These are phyloP conservation scores for Monomorium pharaonis DNA, from an alignment of 1,140 invertebrate genomes.

Conservation along the genomic window DNA sequence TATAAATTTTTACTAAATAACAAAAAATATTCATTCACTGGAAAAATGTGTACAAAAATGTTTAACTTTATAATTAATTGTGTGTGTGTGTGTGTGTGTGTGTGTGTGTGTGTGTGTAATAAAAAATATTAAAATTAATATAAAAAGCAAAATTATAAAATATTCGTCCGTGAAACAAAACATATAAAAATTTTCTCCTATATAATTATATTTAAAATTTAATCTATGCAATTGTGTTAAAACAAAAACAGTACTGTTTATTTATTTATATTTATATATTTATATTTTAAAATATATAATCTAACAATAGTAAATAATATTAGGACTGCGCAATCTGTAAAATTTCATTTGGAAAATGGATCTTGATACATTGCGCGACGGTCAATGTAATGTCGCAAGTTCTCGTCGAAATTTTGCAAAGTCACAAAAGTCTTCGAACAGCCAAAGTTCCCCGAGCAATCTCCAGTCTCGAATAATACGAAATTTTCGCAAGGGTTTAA, in stretches of 20 bases:
- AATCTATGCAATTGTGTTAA: neutral
- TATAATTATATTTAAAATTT: constrained; percentile 6
- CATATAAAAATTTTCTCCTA: neutral
- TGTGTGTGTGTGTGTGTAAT: too few species aligned
- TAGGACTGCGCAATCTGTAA: neutral
- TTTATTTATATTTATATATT: neutral
- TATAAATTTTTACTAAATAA: neutral
- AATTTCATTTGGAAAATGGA: constrained; percentile 39
- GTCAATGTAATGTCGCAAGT: constrained; percentile 18
- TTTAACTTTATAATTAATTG: neutral
- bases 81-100: too few species aligned
- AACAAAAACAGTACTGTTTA: neutral
- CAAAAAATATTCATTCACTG: neutral
- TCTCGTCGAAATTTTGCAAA: neutral
- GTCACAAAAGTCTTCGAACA: constrained; percentile 4
- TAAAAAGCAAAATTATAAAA: neutral
- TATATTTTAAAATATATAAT: neutral
- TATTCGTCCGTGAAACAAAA: neutral
- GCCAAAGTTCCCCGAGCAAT: constrained; percentile 7
- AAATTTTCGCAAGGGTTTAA: neutral
- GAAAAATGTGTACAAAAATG: neutral
- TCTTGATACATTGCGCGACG: neutral
- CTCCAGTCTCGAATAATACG: constrained; percentile 20
- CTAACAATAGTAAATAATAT: neutral
- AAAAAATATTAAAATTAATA: neutral